Percentiles rank a stretch among this genome's conserved stretches.
phyloP scores from a whole-genome alignment of 2,888 invertebrate species.

The Chaetogeoica ovagalla region DNA sequence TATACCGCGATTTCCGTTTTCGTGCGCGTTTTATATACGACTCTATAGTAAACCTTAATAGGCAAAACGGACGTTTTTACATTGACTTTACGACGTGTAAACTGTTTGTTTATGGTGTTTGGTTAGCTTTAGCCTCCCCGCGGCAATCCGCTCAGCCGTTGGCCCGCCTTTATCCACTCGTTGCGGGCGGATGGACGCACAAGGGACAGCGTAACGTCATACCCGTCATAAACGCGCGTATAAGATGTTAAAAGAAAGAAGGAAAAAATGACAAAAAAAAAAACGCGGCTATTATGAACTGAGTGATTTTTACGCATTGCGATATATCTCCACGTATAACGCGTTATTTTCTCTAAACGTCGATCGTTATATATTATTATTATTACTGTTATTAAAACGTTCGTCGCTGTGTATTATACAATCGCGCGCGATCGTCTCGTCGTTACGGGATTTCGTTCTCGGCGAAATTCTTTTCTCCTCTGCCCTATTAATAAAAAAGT shows the following conservation, averaged over 20 bases:
- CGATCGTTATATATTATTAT: too few relatives aligned
- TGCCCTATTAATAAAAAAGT: too few relatives aligned
- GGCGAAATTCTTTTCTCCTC: too few relatives aligned
- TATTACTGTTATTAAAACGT: too few relatives aligned
- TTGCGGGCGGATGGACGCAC: too few relatives aligned
- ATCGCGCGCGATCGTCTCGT: too few relatives aligned
- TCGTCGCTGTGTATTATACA: too few relatives aligned
- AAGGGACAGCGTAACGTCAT: neutral
- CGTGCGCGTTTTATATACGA: neutral
- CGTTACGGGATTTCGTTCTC: too few relatives aligned
- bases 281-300: neutral
- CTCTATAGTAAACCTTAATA: neutral
- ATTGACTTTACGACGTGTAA: constrained; percentile 40
- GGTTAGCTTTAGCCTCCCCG: constrained; percentile 1
- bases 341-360: neutral
- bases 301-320: constrained; percentile 2
- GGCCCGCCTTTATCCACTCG: neutral
- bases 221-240: constrained; percentile 16
- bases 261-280: neutral
- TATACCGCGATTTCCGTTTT: constrained; percentile 1
- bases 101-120: constrained; percentile 41
- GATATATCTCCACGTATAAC: too few relatives aligned
- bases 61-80: constrained; percentile 41
- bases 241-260: constrained; percentile 13
- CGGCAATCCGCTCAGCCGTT: neutral